These are phyloP conservation scores for Sphaerolaimus hirsutus DNA, from an alignment of 2,888 invertebrate species.

Conservation along the genomic window DNA sequence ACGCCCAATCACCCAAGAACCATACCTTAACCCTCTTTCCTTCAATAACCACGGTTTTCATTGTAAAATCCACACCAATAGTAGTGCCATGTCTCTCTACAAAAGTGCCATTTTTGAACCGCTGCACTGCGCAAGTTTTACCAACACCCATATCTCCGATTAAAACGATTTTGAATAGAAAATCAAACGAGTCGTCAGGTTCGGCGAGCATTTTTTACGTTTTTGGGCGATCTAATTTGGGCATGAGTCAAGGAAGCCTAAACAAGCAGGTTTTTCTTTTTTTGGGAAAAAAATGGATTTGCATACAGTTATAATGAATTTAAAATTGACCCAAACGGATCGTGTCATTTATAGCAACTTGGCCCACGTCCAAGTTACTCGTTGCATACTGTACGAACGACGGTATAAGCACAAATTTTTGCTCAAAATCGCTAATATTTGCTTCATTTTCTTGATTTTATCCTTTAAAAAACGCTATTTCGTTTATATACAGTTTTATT, in stretches of 20 bases:
- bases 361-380: no score
- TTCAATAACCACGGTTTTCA: slow-evolving; percentile 80
- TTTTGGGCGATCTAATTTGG: no score
- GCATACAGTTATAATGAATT: background rate
- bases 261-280: background rate
- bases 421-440: no score
- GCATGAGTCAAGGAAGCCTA: no score
- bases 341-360: no score
- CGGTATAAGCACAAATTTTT: no score
- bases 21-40: slow-evolving; percentile 76
- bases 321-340: no score
- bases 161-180: slow-evolving; percentile 48
- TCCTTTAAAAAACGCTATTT: no score
- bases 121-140: slow-evolving; percentile 43
- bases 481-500: no score
- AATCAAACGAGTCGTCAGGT: slow-evolving; percentile 46
- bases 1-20: no score
- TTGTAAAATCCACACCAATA: slow-evolving; percentile 90
- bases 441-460: no score
- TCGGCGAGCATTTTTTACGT: slow-evolving; percentile 9
- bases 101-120: slow-evolving; percentile 72
- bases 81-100: slow-evolving; percentile 83
- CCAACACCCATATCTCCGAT: slow-evolving; percentile 26
- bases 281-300: background rate
- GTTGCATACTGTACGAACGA: no score